These are phyloP conservation scores for Camponotus fellah DNA, from an alignment of 2,888 invertebrate species.

Conservation along the genomic window DNA sequence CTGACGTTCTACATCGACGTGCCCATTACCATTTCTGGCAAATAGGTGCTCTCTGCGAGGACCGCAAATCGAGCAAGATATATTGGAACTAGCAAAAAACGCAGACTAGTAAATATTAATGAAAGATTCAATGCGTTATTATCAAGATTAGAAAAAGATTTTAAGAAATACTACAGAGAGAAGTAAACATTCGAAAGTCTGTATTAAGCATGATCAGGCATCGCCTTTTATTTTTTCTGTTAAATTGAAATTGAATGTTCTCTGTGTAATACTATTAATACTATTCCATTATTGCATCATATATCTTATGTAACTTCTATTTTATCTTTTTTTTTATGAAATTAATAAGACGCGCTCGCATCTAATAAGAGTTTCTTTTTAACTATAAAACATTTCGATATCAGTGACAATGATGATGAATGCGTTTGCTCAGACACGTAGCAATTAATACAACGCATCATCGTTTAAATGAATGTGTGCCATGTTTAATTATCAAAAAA, in stretches of 20 bases:
- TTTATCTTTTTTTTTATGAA: slow-evolving; percentile 9
- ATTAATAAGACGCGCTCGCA: slow-evolving; percentile 17
- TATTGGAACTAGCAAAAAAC: neutral
- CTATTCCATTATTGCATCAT: neutral
- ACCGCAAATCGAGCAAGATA: slow-evolving; percentile 3
- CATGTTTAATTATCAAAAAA: neutral
- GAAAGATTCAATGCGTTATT: neutral
- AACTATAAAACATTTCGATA: slow-evolving; percentile 64
- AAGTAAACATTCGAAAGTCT: neutral
- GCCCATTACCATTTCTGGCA: slow-evolving; percentile 77
- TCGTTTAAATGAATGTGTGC: slow-evolving; percentile 46
- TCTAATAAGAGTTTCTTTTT: slow-evolving; percentile 64
- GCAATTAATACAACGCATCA: slow-evolving; percentile 66
- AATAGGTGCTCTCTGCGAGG: slow-evolving; percentile 63
- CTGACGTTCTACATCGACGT: slow-evolving; percentile 73
- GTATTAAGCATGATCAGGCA: neutral
- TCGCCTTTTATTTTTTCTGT: neutral
- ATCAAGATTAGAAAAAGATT: too few species aligned
- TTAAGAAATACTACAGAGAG: neutral
- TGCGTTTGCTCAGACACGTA: slow-evolving; percentile 61
- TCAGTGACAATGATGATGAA: slow-evolving; percentile 57
- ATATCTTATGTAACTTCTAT: neutral
- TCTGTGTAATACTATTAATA: neutral
- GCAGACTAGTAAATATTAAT: neutral
- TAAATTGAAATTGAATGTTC: neutral